These are phyloP conservation scores for Psilanteris sp. DNA, from an alignment of 1,140 invertebrate species.

Conservation along the genomic window DNA sequence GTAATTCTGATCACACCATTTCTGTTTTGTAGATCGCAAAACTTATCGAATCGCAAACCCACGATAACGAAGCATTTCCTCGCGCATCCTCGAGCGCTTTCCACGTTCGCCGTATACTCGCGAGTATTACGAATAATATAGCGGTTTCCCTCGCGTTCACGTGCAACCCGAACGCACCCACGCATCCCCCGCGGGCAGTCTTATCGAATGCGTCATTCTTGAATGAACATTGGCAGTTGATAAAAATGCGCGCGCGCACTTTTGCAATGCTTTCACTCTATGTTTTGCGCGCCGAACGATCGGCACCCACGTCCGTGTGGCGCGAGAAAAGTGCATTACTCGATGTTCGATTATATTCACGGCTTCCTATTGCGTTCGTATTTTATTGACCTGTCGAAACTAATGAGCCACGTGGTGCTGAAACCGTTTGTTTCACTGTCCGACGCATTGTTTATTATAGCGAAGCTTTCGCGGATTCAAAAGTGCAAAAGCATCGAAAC, in stretches of 20 bases:
- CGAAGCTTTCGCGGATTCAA: no score
- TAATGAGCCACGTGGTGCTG: constrained; percentile 12
- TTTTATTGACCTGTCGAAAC: constrained; percentile 35
- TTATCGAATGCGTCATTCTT: constrained; percentile 57
- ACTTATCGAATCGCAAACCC: no score
- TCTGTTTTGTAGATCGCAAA: no score
- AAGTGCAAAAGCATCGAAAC: no score
- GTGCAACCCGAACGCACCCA: constrained; percentile 28
- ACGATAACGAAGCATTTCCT: no score
- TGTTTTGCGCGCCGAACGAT: constrained; percentile 15
- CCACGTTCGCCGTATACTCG: no score
- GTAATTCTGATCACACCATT: no score
- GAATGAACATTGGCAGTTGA: constrained; percentile 37
- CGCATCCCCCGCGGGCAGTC: constrained; percentile 26
- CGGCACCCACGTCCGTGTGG: constrained; percentile 18
- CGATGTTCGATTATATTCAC: constrained; percentile 2
- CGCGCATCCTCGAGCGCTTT: no score
- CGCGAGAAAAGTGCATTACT: constrained; percentile 15
- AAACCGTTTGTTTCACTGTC: constrained; percentile 20
- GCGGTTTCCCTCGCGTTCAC: constrained; percentile 27
- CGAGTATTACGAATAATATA: no score
- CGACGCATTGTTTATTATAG: constrained; percentile 17
- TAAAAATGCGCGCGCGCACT: constrained; percentile 41
- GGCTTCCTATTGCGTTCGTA: constrained; percentile 5
- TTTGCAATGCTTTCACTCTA: constrained; percentile 58